Percentiles rank a stretch among this genome's conserved stretches.
Conservation (phyloP, 2,888 invertebrate species). For the Pristionchus arcanus region DNA sequence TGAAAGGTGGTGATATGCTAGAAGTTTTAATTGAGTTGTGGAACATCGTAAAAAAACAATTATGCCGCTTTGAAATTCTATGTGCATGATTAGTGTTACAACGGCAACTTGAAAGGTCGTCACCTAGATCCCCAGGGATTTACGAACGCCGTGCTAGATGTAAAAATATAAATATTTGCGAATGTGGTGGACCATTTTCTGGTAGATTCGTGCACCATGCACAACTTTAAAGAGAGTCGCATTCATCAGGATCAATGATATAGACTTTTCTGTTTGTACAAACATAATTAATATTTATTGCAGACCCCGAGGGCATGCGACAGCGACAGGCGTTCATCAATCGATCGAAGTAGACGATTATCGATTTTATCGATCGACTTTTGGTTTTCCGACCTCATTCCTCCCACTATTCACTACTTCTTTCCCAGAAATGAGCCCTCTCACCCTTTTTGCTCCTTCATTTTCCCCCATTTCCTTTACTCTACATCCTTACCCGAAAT, state of each 20-base stretch:
- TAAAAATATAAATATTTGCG: neutral
- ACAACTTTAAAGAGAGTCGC: no score
- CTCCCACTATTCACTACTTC: no score
- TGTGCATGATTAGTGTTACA: neutral
- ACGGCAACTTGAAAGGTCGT: neutral
- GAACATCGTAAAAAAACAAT: no score
- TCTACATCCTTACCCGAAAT: neutral
- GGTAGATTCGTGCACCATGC: no score
- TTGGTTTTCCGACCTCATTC: no score
- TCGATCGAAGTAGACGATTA: constrained; percentile 36
- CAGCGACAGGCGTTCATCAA: constrained; percentile 37
- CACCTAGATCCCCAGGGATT: no score
- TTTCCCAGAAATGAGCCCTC: no score
- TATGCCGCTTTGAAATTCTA: neutral
- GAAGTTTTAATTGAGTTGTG: neutral
- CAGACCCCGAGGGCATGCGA: constrained; percentile 50
- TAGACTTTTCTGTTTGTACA: neutral
- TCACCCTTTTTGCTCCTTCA: neutral
- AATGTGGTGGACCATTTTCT: neutral
- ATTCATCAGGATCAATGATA: no score
- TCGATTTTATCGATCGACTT: no score
- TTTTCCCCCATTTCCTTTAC: neutral
- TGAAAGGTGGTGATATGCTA: neutral
- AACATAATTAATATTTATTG: neutral
- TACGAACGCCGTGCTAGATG: no score